These are phyloP conservation scores for Crotalus viridis DNA, from an alignment of 2,113 vertebrate genomes.

Conservation along the genomic window DNA sequence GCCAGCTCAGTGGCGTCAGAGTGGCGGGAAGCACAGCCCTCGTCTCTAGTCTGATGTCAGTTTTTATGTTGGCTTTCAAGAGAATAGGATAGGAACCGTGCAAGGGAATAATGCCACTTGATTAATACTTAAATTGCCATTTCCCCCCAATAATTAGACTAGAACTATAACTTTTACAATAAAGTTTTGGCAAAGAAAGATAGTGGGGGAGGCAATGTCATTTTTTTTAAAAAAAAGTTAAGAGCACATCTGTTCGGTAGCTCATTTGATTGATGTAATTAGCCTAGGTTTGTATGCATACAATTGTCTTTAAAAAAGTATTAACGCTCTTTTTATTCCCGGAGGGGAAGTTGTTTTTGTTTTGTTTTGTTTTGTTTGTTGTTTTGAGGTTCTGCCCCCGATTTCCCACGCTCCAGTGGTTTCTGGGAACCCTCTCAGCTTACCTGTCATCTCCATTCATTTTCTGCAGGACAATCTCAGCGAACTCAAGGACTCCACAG, in stretches of 20 bases:
- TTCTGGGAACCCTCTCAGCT: conserved; percentile 90
- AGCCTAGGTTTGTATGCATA: conserved; percentile 44
- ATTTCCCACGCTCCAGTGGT: conserved; percentile 79
- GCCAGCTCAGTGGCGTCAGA: conserved; percentile 38
- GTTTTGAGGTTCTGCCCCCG: conserved; percentile 74
- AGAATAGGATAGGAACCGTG: background rate
- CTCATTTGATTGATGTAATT: conserved; percentile 42
- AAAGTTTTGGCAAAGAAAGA: background rate
- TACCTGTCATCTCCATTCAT: conserved; percentile 99
- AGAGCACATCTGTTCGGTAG: conserved; percentile 1
- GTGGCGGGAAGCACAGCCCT: background rate
- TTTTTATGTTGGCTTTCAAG: background rate
- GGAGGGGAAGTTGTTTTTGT: conserved; percentile 76
- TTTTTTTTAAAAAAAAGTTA: background rate
- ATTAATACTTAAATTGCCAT: background rate
- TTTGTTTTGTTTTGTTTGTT: conserved; percentile 41
- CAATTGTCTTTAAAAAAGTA: conserved; percentile 56
- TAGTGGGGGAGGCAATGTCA: background rate
- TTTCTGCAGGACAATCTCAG: conserved; percentile 98
- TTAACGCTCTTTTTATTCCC: conserved; percentile 79
- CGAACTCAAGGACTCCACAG: conserved; percentile 96
- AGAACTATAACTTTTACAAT: conserved; percentile 14
- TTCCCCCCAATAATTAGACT: background rate
- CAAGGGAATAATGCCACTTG: too few species aligned
- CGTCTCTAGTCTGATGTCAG: conserved; percentile 23